Evolutionary conservation across 1,140 invertebrate species (phyloP).

Genomic region (Hetaerina americana): DNA sequence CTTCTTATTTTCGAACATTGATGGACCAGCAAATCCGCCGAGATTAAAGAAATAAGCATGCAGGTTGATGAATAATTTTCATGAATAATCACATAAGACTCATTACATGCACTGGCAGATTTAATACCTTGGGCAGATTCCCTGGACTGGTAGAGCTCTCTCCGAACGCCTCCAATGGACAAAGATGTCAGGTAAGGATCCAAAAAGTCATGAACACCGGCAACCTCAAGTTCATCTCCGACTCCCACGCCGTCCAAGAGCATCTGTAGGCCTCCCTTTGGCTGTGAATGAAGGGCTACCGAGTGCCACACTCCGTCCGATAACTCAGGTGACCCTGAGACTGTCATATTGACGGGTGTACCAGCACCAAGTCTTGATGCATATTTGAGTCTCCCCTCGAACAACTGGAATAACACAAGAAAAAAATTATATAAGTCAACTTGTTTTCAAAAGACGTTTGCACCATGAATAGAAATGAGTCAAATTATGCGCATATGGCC

Average conservation of each 20-base stretch:
- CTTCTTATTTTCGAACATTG: too few relatives aligned
- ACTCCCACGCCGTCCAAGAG: slow-evolving; percentile 52
- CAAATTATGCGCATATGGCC: too few relatives aligned
- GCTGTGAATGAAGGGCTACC: slow-evolving; percentile 50
- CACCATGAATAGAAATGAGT: too few relatives aligned
- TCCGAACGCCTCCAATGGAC: slow-evolving; percentile 54
- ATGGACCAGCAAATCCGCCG: too few relatives aligned
- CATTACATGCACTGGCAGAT: too few relatives aligned
- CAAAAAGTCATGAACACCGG: slow-evolving; percentile 77
- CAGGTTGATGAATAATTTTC: too few relatives aligned
- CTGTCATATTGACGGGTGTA: slow-evolving; percentile 63
- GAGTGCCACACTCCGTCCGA: slow-evolving; percentile 80
- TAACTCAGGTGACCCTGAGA: slow-evolving; percentile 28
- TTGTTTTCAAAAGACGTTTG: slow-evolving; percentile 3
- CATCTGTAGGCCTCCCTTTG: slow-evolving; percentile 50
- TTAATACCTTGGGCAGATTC: slow-evolving; percentile 32
- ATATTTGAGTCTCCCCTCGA: slow-evolving; percentile 38
- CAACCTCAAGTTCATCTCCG: slow-evolving; percentile 71
- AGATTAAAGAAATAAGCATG: too few relatives aligned
- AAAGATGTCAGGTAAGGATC: slow-evolving; percentile 75
- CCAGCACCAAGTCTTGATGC: slow-evolving; percentile 55
- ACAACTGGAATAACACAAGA: background rate
- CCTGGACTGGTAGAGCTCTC: slow-evolving; percentile 37
- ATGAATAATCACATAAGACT: too few relatives aligned
- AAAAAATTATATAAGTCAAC: too few relatives aligned